phyloP scores from a whole-genome alignment of 2,888 invertebrate species.

The Tipula confusa region DNA sequence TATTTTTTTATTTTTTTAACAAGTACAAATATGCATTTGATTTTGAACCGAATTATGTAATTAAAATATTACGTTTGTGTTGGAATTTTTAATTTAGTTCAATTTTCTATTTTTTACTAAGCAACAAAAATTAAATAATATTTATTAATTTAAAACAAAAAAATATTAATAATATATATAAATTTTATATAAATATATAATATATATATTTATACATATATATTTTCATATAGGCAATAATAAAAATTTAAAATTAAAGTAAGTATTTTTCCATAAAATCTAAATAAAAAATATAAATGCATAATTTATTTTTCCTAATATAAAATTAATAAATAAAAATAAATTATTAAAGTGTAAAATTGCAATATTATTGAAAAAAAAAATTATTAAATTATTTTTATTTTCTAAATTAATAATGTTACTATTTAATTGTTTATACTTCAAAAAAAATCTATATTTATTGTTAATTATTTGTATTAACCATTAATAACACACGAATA shows the following conservation, averaged over 20 bases:
- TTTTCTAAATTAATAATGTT: conserved; percentile 25
- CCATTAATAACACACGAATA: background rate
- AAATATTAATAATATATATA: background rate
- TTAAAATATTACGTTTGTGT: background rate
- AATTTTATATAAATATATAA: no score
- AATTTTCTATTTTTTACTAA: conserved; percentile 27
- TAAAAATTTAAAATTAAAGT: background rate
- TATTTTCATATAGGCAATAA: conserved; percentile 25
- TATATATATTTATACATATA: background rate
- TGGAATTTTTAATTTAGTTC: background rate
- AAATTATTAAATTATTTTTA: background rate
- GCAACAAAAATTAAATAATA: background rate
- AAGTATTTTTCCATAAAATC: conserved; percentile 25
- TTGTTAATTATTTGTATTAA: background rate
- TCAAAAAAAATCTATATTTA: background rate
- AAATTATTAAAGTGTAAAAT: conserved; percentile 12
- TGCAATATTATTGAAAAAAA: conserved; percentile 14
- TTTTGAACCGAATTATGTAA: background rate
- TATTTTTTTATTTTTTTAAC: background rate
- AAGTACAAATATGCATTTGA: background rate
- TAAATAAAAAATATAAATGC: background rate
- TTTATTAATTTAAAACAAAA: conserved; percentile 8
- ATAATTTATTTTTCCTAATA: conserved; percentile 21
- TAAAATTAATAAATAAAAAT: background rate
- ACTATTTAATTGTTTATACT: background rate